Conservation (phyloP, 2,888 invertebrate genomes). For the Leucophenga montana region DNA sequence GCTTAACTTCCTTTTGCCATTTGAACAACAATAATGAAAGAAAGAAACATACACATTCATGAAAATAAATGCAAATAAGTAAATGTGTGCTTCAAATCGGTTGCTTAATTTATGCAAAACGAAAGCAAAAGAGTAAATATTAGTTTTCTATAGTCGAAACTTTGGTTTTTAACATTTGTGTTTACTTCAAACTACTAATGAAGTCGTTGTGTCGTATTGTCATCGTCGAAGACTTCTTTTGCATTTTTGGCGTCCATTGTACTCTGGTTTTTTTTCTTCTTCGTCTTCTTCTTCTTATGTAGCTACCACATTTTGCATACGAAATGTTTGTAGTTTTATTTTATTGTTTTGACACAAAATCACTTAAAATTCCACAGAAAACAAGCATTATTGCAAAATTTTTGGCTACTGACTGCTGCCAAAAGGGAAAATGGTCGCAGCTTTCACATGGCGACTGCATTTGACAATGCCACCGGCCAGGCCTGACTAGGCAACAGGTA, state of each 20-base stretch:
- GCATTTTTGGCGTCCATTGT: not conserved
- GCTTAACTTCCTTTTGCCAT: too few species aligned
- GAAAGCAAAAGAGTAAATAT: conserved; percentile 17
- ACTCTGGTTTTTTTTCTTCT: not conserved
- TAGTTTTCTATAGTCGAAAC: not conserved
- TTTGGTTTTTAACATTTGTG: not conserved
- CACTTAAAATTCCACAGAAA: conserved; percentile 15
- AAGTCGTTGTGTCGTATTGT: not conserved
- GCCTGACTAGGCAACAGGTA: not conserved
- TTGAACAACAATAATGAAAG: too few species aligned
- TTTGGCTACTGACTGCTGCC: conserved; percentile 34
- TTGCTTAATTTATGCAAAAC: conserved; percentile 15
- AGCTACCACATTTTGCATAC: conserved; percentile 50
- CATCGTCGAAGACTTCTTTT: not conserved
- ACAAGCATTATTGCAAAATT: conserved; percentile 14
- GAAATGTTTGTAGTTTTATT: conserved; percentile 62
- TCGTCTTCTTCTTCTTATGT: not conserved
- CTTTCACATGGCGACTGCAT: conserved; percentile 4
- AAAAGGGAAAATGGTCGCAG: conserved; percentile 13
- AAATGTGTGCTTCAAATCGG: too few species aligned
- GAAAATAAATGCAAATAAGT: too few species aligned
- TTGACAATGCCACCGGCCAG: not conserved
- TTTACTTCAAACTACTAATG: conserved; percentile 12
- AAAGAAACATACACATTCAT: too few species aligned
- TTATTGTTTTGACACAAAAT: not conserved